Percentiles rank a stretch among this genome's conserved stretches.
Conservation (phyloP, 2,113 vertebrate genomes). For the Actenoides hombroni region DNA sequence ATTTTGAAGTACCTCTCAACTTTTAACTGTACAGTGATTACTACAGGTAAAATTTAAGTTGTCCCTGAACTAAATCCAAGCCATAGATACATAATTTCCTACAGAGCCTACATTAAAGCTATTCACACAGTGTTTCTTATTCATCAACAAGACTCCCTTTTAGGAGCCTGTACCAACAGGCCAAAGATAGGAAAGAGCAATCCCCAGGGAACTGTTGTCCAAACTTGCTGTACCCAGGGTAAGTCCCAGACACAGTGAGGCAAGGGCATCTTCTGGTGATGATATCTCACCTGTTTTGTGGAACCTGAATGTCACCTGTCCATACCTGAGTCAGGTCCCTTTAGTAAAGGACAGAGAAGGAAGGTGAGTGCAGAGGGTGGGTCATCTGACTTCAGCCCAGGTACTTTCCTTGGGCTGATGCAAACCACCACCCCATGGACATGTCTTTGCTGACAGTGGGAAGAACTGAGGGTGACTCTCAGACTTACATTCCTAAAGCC, state of each 20-base stretch:
- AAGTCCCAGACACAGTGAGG: background rate
- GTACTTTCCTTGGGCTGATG: background rate
- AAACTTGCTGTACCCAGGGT: background rate
- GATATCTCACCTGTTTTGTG: background rate
- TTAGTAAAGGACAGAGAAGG: background rate
- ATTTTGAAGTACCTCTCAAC: background rate
- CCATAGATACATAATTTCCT: background rate
- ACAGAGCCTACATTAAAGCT: background rate
- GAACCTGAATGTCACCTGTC: background rate
- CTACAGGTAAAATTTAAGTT: background rate
- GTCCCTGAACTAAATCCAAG: background rate
- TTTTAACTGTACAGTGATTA: background rate
- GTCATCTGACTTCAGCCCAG: background rate
- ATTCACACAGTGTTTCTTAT: background rate
- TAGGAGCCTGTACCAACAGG: background rate
- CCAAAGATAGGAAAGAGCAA: background rate
- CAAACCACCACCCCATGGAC: rapidly evolving
- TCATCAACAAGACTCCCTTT: background rate
- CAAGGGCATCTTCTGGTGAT: background rate
- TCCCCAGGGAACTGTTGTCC: background rate
- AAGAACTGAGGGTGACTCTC: background rate
- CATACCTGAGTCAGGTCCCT: background rate
- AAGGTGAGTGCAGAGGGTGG: background rate
- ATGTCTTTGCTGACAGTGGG: background rate
- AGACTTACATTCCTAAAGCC: background rate